Percentiles rank a stretch among this genome's conserved stretches.
Evolutionary conservation across 2,888 invertebrate species (phyloP).

Genomic region (Aleiodes leptofemur): DNA sequence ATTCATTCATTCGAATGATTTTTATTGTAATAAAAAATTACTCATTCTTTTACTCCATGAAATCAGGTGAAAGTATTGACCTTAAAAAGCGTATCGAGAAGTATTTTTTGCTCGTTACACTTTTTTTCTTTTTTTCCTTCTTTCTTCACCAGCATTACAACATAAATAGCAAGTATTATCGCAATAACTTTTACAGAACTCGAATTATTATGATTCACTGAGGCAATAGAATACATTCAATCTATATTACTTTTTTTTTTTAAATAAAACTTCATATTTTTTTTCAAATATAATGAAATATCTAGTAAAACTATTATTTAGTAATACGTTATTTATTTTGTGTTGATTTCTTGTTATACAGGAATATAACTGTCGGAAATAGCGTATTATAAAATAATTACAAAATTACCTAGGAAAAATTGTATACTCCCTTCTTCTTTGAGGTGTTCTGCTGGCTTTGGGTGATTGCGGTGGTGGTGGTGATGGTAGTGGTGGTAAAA

Average conservation of each 20-base stretch:
- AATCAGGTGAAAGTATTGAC: conserved; percentile 12
- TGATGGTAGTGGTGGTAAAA: conserved; percentile 20
- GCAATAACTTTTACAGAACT: no score
- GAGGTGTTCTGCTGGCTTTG: background rate
- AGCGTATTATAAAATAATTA: background rate
- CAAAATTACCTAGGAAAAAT: background rate
- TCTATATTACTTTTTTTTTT: background rate
- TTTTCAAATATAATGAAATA: background rate
- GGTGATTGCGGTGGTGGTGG: conserved; percentile 10
- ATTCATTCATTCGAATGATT: background rate
- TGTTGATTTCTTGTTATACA: background rate
- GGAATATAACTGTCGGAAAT: background rate
- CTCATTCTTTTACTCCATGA: background rate
- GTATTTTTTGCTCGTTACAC: background rate
- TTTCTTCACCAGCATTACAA: no score
- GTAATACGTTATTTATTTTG: background rate
- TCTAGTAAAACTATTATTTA: no score
- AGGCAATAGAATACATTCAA: background rate
- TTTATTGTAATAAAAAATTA: background rate
- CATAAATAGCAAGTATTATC: no score
- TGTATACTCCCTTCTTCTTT: conserved; percentile 14
- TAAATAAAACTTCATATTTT: background rate
- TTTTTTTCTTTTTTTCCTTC: background rate
- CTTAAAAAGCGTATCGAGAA: conserved; percentile 15
- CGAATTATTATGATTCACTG: background rate